Evolutionary conservation across 2,113 vertebrate species (phyloP), one percentile per base, ranked within the genome.

Genomic region (Menura novaehollandiae): DNA sequence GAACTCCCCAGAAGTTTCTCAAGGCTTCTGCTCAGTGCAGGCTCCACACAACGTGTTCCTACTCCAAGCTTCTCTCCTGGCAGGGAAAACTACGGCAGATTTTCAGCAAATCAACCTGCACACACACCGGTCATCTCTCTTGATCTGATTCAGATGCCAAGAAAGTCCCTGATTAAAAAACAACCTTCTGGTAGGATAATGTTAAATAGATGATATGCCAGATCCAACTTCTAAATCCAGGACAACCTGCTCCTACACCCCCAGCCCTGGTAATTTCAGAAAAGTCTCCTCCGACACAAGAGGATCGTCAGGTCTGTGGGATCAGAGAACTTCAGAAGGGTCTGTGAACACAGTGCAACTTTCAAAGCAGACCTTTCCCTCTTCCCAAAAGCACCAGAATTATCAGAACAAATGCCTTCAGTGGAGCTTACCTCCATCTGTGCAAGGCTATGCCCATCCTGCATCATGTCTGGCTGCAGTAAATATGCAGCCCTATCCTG

Each of bases 241-340:
- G 28, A 64, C n/a, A 83, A 69, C 10, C 2, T 60, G n/a, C 33
- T 68, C 0, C 1, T 12, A 47, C 6, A 30, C 3, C 2, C 28
- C 18, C 20, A 72, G 19, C 5, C 18, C 14, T 1, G 0, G 5
- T 20, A 41, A 44, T 46, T 60, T 32, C 71, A 79, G 49, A 76
- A 26, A 39, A 37, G 5, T 13, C 11, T 55, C 30, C 30, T 81
- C 32, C 73, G n/a, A 94, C 43, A 46, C 23, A 66, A 55, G 80
- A 41, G 2, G 16, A 49, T 55, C 0, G 0, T 8, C 13, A 82
- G 17, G 20, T 28, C n/a, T 60, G 12, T 39, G 41, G 21, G 21
- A 89, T 43, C 26, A 47, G 30, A 63, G 30, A 63, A 43, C 22
- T 43, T 59, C 67, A 35, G 19, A 3, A 77, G 35, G 13, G 43